Base-by-base conservation (phyloP, 2,888 invertebrate species). In the Acanthosepion esculentum region DNA sequence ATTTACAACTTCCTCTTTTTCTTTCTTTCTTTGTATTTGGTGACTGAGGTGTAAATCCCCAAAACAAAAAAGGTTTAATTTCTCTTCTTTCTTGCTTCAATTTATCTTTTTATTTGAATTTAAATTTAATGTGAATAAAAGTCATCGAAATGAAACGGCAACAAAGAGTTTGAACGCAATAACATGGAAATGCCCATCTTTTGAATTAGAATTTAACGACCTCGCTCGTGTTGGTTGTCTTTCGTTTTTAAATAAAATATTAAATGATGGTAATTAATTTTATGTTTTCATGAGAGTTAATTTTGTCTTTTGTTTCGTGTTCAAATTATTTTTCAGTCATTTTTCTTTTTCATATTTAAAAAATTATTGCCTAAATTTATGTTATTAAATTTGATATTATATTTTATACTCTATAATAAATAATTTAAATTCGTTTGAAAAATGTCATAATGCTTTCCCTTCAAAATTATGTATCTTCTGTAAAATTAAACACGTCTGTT, bases 221-320 rank as follows among this genome's bases (percentile, higher is more conserved):
- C 78, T n/a, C 78, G n/a, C 15, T 15, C 78, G 4, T 78, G 78
- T 78, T 78, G n/a, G n/a, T 78, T n/a, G 78, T 78, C 78, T n/a
- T 78, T 78, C 5, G n/a, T 78, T 78, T n/a, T 78, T 78, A 78
- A 78, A 78, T 78, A 78, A 78, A 78, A 78, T 33, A n/a, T 78
- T 78, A 78, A 78, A 78, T 78, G 78, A 78, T n/a, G n/a, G 78
- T 78, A 78, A 78, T 78, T 78, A n/a, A 78, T 78, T n/a, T n/a
- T n/a, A 78, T 78, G n/a, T 78, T 78, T 15, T 33, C n/a, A n/a
- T n/a, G n/a, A 78, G 78, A n/a, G n/a, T 78, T 78, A n/a, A 78
- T 78, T 78, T 59, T 78, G n/a, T 78, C n/a, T 78, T 78, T n/a
- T 10, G 12, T 78, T 78, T n/a, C 8, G 29, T 78, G 29, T n/a